Evolutionary conservation across 2,113 vertebrate species (phyloP).

Genomic region (Camelus dromedarius): DNA sequence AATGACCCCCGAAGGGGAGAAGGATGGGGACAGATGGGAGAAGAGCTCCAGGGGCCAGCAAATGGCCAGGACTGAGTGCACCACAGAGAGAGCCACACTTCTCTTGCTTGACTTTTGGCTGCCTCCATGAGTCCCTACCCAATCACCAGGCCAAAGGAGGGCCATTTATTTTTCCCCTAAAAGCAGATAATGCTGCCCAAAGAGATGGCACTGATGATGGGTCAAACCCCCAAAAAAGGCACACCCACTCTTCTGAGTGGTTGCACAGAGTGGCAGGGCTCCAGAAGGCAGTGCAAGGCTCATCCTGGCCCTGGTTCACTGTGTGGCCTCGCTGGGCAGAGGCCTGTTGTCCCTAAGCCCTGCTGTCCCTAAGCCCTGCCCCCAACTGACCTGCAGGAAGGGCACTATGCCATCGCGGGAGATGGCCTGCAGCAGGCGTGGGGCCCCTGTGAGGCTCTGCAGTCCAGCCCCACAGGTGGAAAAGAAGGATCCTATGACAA

Average conservation of each 20-base stretch:
- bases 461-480: slow-evolving; percentile 97
- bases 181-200: slow-evolving; percentile 1
- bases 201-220: not conserved
- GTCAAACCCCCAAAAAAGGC: not conserved
- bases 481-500: slow-evolving; percentile 98
- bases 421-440: slow-evolving; percentile 97
- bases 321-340: not conserved
- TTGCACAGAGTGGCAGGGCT: not conserved
- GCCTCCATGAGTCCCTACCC: not conserved
- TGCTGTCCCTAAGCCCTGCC: not conserved
- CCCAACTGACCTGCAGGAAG: slow-evolving; percentile 93
- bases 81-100: not conserved
- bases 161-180: not conserved
- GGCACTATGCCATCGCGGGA: slow-evolving; percentile 96
- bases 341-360: not conserved
- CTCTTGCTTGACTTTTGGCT: not conserved
- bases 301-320: not conserved
- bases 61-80: not conserved
- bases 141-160: not conserved
- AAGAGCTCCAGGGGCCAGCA: not conserved
- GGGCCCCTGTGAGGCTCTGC: slow-evolving; percentile 97
- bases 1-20: not conserved
- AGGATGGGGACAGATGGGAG: not conserved
- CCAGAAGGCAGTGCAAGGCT: not conserved
- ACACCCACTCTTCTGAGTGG: not conserved